These are phyloP conservation scores for Cercopithecus neglectus DNA, from an alignment of 2,797 vertebrate genomes.

Conservation along the genomic window DNA sequence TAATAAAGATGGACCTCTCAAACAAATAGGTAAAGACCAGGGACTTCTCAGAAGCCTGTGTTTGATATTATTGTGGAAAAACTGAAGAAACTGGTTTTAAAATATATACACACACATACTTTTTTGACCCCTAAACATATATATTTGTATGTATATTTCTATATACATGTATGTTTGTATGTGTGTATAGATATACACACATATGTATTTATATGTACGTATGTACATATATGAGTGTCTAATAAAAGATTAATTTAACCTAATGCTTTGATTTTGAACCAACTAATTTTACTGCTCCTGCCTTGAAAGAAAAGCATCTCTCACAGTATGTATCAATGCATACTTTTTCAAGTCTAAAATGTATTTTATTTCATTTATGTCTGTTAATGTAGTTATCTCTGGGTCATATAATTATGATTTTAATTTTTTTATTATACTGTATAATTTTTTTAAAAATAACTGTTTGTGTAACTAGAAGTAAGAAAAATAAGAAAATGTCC, in stretches of 20 bases:
- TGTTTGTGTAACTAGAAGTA: not conserved
- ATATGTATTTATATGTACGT: not conserved
- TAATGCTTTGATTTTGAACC: not conserved
- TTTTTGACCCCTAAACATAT: not conserved
- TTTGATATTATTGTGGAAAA: not conserved
- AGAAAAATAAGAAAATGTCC: not conserved
- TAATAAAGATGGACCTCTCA: not conserved
- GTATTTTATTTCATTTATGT: not conserved
- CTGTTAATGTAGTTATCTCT: not conserved
- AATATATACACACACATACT: not conserved
- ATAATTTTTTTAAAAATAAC: not conserved
- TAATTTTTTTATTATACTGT: not conserved
- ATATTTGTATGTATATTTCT: not conserved
- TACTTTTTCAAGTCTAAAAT: conserved; percentile 5
- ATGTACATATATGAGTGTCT: not conserved
- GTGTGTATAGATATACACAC: not conserved
- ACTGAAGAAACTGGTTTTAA: not conserved
- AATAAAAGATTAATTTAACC: not conserved
- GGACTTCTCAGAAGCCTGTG: not conserved
- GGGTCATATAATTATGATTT: not conserved
- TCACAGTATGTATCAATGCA: not conserved
- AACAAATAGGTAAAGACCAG: not conserved
- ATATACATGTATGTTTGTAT: not conserved
- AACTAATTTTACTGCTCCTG: not conserved
- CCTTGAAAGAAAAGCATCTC: not conserved